Evolutionary conservation across 2,888 invertebrate genomes (phyloP).

Genomic region (Thyatira batis): DNA sequence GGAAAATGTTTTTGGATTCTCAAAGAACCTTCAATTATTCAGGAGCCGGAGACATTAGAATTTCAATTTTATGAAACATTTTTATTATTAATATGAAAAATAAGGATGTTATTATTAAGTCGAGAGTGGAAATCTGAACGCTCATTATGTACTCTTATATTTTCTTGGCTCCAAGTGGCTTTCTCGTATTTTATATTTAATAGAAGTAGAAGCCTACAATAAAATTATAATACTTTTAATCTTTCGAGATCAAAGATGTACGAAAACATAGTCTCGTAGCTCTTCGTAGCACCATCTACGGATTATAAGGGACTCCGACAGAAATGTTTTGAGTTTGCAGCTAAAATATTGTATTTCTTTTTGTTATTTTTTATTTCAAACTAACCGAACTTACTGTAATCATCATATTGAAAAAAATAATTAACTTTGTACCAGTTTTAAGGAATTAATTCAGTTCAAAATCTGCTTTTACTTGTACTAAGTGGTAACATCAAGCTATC

Average conservation of each 20-base stretch:
- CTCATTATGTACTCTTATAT: slow-evolving; percentile 35
- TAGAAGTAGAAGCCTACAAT: not conserved
- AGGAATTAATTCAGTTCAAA: no score
- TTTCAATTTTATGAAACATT: slow-evolving; percentile 44
- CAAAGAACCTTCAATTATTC: slow-evolving; percentile 50
- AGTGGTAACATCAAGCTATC: slow-evolving; percentile 26
- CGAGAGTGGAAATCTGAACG: slow-evolving; percentile 35
- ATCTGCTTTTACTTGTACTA: slow-evolving; percentile 15
- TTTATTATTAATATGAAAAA: slow-evolving; percentile 33
- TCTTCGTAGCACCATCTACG: no score
- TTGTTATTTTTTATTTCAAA: no score
- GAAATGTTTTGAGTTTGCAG: no score
- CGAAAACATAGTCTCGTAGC: not conserved
- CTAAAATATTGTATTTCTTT: no score
- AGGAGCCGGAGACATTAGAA: slow-evolving; percentile 51
- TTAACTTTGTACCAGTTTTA: no score
- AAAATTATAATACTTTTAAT: not conserved
- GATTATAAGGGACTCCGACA: no score
- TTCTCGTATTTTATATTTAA: not conserved
- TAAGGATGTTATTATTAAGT: slow-evolving; percentile 38
- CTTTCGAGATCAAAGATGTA: not conserved
- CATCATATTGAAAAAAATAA: no score
- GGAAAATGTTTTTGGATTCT: slow-evolving; percentile 43
- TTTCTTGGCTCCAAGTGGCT: slow-evolving; percentile 23
- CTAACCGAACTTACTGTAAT: no score